phyloP scores from a whole-genome alignment of 2,113 vertebrate genomes.

The Clarias gariepinus region DNA sequence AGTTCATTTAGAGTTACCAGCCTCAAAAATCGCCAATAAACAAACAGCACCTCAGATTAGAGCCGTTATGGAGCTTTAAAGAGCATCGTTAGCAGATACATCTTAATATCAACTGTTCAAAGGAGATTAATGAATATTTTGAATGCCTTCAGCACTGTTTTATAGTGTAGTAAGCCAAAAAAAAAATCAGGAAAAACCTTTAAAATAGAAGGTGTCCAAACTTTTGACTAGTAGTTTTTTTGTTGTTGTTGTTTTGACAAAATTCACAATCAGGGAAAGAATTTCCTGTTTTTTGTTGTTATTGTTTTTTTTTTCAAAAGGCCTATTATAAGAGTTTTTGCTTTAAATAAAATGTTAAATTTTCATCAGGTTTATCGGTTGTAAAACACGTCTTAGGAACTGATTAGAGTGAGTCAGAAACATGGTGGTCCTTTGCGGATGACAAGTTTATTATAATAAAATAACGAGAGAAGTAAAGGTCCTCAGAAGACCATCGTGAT shows the following conservation, averaged over 20 bases:
- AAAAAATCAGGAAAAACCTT: too few relatives aligned
- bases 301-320: not conserved
- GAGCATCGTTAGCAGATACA: too few relatives aligned
- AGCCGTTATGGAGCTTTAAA: too few relatives aligned
- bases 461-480: constrained; percentile 2
- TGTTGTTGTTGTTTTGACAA: not conserved
- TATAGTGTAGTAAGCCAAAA: too few relatives aligned
- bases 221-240: not conserved
- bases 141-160: too few relatives aligned
- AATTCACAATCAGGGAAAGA: not conserved
- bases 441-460: constrained; percentile 8
- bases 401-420: not conserved
- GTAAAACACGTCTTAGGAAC: not conserved
- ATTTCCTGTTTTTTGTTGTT: not conserved
- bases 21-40: too few relatives aligned
- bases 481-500: not conserved
- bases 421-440: not conserved
- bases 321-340: not conserved
- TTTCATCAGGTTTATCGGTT: not conserved
- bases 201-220: too few relatives aligned
- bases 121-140: too few relatives aligned
- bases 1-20: too few relatives aligned
- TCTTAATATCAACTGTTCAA: too few relatives aligned
- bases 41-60: too few relatives aligned
- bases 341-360: not conserved